phyloP scores from a whole-genome alignment of 2,888 invertebrate genomes.

The Phyto melanocephala region DNA sequence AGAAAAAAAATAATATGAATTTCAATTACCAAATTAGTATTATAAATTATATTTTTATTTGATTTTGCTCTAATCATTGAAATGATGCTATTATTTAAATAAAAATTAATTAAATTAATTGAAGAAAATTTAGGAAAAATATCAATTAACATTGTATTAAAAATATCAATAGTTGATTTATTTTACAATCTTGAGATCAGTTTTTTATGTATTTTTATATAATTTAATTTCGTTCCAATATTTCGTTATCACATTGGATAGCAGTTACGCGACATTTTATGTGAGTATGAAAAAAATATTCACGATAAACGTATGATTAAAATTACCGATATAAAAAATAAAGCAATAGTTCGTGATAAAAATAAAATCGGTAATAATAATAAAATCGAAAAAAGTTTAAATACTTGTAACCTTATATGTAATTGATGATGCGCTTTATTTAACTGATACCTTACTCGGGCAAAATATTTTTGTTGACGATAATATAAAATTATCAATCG shows the following conservation, averaged over 20 bases:
- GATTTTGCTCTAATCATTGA: no score
- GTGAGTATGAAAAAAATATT: not conserved
- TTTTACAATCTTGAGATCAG: no score
- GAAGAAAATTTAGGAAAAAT: no score
- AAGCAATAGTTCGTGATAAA: not conserved
- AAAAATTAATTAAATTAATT: no score
- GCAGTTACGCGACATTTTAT: slow-evolving; percentile 2
- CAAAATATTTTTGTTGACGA: not conserved
- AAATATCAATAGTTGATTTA: no score
- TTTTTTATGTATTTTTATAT: no score
- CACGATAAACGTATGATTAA: not conserved
- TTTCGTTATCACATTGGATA: not conserved
- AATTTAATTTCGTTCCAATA: no score
- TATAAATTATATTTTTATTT: no score
- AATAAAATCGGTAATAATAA: not conserved
- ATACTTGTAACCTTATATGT: not conserved
- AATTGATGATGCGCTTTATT: not conserved
- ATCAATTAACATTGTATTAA: no score
- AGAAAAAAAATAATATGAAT: no score
- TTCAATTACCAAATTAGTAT: no score
- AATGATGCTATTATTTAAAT: no score
- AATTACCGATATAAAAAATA: not conserved
- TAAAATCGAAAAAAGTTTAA: not conserved
- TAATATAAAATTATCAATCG: not conserved
- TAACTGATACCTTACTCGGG: not conserved